Base-by-base conservation (phyloP, 2,888 invertebrate species). In the Metellina segmentata region DNA sequence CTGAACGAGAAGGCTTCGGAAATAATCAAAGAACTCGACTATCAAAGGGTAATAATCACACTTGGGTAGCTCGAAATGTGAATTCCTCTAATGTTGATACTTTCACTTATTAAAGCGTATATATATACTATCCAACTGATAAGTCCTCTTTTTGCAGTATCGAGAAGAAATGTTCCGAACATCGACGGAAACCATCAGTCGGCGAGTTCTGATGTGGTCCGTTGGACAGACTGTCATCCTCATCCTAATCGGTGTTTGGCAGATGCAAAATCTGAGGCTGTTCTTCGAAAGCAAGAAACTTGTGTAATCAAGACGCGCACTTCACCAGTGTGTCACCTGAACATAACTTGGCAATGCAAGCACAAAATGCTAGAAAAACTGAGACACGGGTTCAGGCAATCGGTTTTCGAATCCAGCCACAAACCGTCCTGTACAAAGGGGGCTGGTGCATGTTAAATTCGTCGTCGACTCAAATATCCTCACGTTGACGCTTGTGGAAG, bases 241-340 rank as follows among this genome's bases (percentile, higher is more conserved):
- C 11, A 95, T 99, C 0, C 95, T 96, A 53, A 99, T 99, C 96
- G 99, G 99, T 19, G 97, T 98, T 93, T 99, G 99, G 99, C 99
- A 99, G 95, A 99, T 99, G 99, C 97, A 97, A 94, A 99, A 99
- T 96, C 96, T 99, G 93, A 99, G 99, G 96, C 97, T 98, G 94
- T 99, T 99, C 96, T 99, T 99, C 94, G 99, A 99, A 96, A 99
- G 99, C 51, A 99, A 99, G 96, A 99, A 99, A 96, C 96, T 99
- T 95, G 98, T 99, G 78, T 95, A 78, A 20, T 19, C 52, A 34
- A 34, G 1, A 34, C 34, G 1, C 34, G 34, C 34, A 34, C 34
- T 4, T n/a, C n/a, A n/a, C n/a, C n/a, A n/a, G n/a, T 34, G 34
- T 34, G 34, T 34, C 4, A 34, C 34, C 4, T 2, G 34, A 34